These are phyloP conservation scores for Brachyptera putata DNA, from an alignment of 2,888 invertebrate genomes.

Conservation along the genomic window DNA sequence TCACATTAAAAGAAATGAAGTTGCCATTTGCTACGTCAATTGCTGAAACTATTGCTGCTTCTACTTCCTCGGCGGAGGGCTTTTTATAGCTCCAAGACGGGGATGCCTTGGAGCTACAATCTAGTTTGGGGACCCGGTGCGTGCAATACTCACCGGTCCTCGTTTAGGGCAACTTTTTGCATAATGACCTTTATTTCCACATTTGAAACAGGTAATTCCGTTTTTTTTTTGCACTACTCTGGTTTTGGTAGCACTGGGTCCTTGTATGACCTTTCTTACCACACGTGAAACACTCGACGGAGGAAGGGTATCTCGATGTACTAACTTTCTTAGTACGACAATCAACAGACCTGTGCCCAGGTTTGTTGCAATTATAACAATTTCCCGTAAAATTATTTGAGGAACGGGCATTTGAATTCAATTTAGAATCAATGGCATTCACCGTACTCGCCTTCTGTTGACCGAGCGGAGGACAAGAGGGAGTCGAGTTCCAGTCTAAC, in stretches of 20 bases:
- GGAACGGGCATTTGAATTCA: too few relatives aligned
- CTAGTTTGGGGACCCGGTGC: background rate
- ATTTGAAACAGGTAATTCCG: background rate
- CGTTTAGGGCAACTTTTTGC: background rate
- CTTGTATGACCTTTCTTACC: background rate
- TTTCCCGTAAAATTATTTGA: background rate
- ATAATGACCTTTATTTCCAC: background rate
- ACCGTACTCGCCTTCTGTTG: background rate
- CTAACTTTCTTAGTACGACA: too few relatives aligned
- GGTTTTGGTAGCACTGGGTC: background rate
- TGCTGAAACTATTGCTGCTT: too few relatives aligned
- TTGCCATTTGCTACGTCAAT: too few relatives aligned
- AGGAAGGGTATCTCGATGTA: background rate
- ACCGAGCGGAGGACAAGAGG: background rate
- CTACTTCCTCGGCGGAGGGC: too few relatives aligned
- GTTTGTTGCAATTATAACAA: background rate
- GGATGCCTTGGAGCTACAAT: too few relatives aligned
- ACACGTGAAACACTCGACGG: background rate
- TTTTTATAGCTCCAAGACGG: too few relatives aligned
- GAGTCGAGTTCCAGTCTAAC: background rate
- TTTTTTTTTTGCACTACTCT: background rate
- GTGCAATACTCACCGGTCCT: background rate
- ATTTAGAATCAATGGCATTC: too few relatives aligned
- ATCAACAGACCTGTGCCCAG: background rate
- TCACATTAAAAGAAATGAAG: too few relatives aligned